Base-by-base conservation (phyloP, 1,140 invertebrate species). In the Bombus difficillimus region DNA sequence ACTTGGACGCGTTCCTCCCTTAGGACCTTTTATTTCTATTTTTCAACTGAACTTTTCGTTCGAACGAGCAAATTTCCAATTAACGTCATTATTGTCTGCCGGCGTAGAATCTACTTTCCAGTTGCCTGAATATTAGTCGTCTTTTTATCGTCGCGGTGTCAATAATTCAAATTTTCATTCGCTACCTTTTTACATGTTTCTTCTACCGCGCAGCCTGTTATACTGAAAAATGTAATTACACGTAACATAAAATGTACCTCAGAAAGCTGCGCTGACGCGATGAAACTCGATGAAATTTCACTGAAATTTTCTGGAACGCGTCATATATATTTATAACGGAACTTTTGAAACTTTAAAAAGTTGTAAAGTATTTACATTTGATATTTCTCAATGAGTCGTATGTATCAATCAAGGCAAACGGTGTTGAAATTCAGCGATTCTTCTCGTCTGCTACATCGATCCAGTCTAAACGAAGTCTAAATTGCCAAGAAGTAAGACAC, bases 231-330 rank as follows among this genome's bases (percentile, higher is more conserved):
- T 86, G 41, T 86, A 79, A 86, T 89, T 85, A 53, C 32, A 28
- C 74, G 78, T 22, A 41, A 34, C 37, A 59, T 57, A 78, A 69
- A 88, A 74, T 82, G 43, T 37, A 53, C 25, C 8, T 41, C 34
- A 37, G 37, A 57, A 47, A 41, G n/a, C 39, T 25, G 34, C 13
- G 28, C 28, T 18, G 62, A 22, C 53, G 28, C 68, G 66, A 82
- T 69, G n/a, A 74, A 75, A 78, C 62, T 82, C 87, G 69, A 82
- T 88, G 74, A 89, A 85, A 68, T 53, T 62, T 22, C 41, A 41
- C 53, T 28, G 18, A 22, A 53, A 53, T 53, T 53, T 53, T 2
- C 47, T 53, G 18, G 0, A 53, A 47, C 57, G 75, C 57, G 64
- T 57, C 37, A 12, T 18, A 41, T 73, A 12, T 32, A n/a, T 81